Evolutionary conservation across 2,797 vertebrate species (phyloP).

Genomic region (Strix occidentalis): DNA sequence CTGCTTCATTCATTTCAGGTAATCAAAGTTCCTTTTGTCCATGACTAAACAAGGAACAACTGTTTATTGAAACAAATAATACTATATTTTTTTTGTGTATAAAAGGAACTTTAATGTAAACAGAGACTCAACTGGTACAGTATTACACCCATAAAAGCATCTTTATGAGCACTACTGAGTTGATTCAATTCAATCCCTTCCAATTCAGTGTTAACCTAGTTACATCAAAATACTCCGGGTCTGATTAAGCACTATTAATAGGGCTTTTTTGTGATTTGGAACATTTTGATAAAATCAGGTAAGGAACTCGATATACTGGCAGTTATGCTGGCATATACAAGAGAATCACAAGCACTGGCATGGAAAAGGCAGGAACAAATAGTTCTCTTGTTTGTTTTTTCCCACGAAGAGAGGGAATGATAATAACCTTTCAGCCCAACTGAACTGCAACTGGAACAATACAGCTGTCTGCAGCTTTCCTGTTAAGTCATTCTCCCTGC

Average conservation of each 20-base stretch:
- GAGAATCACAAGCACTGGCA: neutral
- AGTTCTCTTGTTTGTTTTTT: neutral
- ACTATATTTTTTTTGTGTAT: neutral
- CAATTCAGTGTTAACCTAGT: neutral
- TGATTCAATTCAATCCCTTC: neutral
- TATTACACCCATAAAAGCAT: neutral
- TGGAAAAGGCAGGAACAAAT: neutral
- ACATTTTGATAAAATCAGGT: neutral
- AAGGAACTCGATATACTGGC: neutral
- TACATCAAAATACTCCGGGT: neutral
- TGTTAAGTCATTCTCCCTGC: neutral
- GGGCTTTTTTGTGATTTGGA: neutral
- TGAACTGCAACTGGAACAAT: neutral
- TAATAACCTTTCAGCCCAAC: neutral
- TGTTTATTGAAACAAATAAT: neutral
- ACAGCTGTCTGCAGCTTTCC: neutral
- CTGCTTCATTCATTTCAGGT: neutral
- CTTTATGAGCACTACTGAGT: neutral
- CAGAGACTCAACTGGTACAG: neutral
- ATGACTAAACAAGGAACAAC: neutral
- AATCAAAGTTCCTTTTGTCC: neutral
- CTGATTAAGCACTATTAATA: neutral
- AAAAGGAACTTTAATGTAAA: neutral
- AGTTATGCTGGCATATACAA: neutral
- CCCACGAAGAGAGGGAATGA: neutral